These are phyloP conservation scores for Micronycteris hirsuta DNA, from an alignment of 2,113 vertebrate species.

Conservation along the genomic window DNA sequence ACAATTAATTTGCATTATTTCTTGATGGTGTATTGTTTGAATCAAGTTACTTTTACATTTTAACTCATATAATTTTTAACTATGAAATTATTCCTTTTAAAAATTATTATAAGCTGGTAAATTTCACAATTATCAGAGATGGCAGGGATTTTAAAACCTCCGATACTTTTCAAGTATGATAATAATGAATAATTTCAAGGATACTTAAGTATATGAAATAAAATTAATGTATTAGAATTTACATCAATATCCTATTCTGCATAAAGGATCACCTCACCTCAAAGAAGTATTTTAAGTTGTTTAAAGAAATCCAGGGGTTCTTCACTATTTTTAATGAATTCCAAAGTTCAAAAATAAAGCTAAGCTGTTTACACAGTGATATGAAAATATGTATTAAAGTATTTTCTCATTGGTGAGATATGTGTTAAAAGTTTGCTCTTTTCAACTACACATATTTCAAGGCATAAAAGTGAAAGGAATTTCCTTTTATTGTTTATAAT, in stretches of 20 bases:
- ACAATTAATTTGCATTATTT: no score
- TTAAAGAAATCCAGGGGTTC: background rate
- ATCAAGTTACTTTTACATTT: no score
- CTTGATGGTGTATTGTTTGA: no score
- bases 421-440: background rate
- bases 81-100: no score
- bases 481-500: background rate
- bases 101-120: no score
- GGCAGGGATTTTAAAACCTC: no score
- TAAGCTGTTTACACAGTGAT: background rate
- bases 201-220: background rate
- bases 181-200: background rate
- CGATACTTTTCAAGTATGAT: no score
- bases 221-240: conserved; percentile 4
- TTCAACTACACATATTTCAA: background rate
- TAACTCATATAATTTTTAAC: no score
- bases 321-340: background rate
- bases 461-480: background rate
- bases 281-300: background rate
- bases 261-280: background rate
- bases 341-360: background rate
- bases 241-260: background rate
- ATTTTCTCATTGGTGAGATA: background rate
- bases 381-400: background rate
- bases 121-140: no score